Conservation (phyloP, 2,113 vertebrate genomes). For the Albula glossodonta region DNA sequence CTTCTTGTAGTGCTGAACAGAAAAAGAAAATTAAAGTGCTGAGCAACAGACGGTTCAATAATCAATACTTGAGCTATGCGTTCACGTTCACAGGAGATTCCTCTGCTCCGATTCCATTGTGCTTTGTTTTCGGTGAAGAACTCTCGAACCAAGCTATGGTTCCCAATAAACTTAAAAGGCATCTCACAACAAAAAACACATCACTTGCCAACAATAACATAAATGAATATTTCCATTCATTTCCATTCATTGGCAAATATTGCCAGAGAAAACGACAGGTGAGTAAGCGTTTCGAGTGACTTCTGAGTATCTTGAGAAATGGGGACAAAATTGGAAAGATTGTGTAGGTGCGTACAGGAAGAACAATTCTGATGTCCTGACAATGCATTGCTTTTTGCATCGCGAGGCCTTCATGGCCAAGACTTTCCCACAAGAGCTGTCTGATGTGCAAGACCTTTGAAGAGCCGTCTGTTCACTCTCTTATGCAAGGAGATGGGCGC, state of each 20-base stretch:
- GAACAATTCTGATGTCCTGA: background rate
- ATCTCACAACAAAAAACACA: conserved; percentile 21
- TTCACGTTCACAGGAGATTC: background rate
- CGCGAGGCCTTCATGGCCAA: background rate
- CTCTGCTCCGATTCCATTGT: background rate
- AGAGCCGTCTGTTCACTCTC: no score
- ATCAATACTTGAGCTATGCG: background rate
- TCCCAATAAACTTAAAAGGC: conserved; percentile 19
- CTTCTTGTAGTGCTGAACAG: no score
- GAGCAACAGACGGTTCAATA: background rate
- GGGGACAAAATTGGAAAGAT: background rate
- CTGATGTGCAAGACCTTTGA: background rate
- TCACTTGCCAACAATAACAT: conserved; percentile 4
- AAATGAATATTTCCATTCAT: conserved; percentile 1
- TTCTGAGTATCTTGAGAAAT: background rate
- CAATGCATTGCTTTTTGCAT: background rate
- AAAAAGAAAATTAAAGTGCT: background rate
- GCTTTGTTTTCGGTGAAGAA: background rate
- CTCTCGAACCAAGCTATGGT: conserved; percentile 4
- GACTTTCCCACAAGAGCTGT: background rate
- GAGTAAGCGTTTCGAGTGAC: background rate
- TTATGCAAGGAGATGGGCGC: no score
- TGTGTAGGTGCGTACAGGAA: background rate
- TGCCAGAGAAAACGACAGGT: background rate
- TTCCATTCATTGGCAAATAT: conserved; percentile 10